Conservation (phyloP, 92 coral and sea anemone species). For the Palythoa caribaeorum region DNA sequence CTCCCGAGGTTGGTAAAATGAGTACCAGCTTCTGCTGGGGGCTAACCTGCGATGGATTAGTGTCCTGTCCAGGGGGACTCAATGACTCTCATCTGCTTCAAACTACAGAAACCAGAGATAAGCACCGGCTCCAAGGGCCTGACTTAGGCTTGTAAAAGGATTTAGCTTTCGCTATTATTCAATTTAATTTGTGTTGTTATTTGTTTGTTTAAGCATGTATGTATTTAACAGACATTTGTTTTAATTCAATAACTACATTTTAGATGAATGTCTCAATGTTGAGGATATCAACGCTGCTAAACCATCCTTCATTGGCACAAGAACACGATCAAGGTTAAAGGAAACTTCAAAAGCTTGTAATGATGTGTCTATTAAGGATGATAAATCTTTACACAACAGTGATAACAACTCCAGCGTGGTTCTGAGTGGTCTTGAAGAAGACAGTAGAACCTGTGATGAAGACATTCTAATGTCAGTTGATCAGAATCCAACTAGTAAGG, state of each 20-base stretch:
- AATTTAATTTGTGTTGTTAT: not conserved
- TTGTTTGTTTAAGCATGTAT: not conserved
- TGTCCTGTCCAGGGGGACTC: too few species aligned
- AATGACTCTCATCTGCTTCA: too few species aligned
- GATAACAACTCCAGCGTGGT: not conserved
- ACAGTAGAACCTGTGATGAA: not conserved
- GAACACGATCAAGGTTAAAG: too few species aligned
- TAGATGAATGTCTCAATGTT: not conserved
- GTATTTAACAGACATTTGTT: not conserved
- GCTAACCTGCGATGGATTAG: too few species aligned
- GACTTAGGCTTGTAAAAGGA: too few species aligned
- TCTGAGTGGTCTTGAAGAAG: slow-evolving; percentile 13
- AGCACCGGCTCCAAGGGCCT: too few species aligned
- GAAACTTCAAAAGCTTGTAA: not conserved
- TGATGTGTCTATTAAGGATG: not conserved
- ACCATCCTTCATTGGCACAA: not conserved
- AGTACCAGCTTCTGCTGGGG: too few species aligned
- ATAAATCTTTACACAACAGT: not conserved
- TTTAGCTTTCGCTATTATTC: not conserved
- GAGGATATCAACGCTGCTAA: not conserved
- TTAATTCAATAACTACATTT: not conserved
- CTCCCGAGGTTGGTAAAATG: too few species aligned
- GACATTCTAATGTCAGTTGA: not conserved
- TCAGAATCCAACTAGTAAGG: not conserved
- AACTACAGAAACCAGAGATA: too few species aligned